These are phyloP conservation scores for Flexamia atlantica DNA, from an alignment of 2,888 invertebrate genomes.

Conservation along the genomic window DNA sequence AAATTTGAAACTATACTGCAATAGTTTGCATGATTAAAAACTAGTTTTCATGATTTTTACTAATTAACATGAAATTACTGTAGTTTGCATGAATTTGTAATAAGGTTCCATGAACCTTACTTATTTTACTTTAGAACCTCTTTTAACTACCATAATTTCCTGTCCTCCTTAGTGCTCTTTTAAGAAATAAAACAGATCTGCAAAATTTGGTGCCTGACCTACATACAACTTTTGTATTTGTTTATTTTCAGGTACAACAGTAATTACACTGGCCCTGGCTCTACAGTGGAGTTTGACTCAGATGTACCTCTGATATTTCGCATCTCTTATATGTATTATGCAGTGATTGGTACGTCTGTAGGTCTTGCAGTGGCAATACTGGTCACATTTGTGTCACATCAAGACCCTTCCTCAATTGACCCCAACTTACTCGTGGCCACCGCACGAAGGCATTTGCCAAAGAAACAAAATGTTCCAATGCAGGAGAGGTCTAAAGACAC, in stretches of 20 bases:
- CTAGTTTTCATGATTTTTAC: no score
- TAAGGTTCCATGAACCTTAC: no score
- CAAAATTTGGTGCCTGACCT: no score
- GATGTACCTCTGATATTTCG: slow-evolving; percentile 53
- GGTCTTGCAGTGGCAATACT: slow-evolving; percentile 79
- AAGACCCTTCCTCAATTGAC: slow-evolving; percentile 78
- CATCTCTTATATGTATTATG: slow-evolving; percentile 63
- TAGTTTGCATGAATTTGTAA: no score
- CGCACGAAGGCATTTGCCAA: slow-evolving; percentile 76
- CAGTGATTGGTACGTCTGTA: slow-evolving; percentile 40
- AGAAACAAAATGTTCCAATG: not conserved
- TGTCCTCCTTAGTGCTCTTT: no score
- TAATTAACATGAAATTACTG: no score
- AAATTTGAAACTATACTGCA: no score
- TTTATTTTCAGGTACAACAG: not conserved
- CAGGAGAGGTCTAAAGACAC: not conserved
- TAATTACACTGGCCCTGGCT: slow-evolving; percentile 57
- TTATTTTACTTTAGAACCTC: no score
- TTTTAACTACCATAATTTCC: no score
- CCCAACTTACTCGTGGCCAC: slow-evolving; percentile 79
- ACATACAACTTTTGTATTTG: no score
- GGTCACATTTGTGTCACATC: slow-evolving; percentile 80
- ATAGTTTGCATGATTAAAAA: no score
- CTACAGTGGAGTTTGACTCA: slow-evolving; percentile 48
- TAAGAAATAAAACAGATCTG: no score